These are phyloP conservation scores for Drosophila tripunctata DNA, from an alignment of 2,888 invertebrate genomes.

Conservation along the genomic window DNA sequence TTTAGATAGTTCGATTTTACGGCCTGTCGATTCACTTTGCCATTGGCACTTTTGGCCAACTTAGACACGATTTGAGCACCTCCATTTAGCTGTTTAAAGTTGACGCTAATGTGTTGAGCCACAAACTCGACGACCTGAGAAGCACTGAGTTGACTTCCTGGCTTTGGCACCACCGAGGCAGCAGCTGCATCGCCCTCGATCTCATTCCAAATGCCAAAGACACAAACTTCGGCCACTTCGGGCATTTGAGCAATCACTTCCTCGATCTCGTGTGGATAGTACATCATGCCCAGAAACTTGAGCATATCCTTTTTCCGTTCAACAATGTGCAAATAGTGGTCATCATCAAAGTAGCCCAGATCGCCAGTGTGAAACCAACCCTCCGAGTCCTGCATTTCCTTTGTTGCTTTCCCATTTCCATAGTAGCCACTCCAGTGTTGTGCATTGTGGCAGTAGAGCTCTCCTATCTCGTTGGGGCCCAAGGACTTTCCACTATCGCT, in stretches of 20 bases:
- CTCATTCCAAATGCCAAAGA: slow-evolving; percentile 80
- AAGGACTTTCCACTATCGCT: slow-evolving; percentile 57
- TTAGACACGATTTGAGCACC: slow-evolving; percentile 70
- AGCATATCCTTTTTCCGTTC: slow-evolving; percentile 81
- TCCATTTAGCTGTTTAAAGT: slow-evolving; percentile 69
- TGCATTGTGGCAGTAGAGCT: slow-evolving; percentile 63
- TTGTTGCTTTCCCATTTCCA: slow-evolving; percentile 70
- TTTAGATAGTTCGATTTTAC: slow-evolving; percentile 54
- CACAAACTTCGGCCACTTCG: slow-evolving; percentile 77
- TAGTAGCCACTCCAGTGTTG: slow-evolving; percentile 81
- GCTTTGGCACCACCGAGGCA: slow-evolving; percentile 72
- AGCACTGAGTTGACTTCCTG: slow-evolving; percentile 54
- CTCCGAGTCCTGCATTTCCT: slow-evolving; percentile 69
- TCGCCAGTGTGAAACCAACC: slow-evolving; percentile 83
- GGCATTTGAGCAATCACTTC: slow-evolving; percentile 75
- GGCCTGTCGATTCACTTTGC: slow-evolving; percentile 68
- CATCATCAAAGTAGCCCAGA: slow-evolving; percentile 82
- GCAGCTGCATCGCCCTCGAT: slow-evolving; percentile 81
- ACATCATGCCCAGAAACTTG: slow-evolving; percentile 77
- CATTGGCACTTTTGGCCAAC: slow-evolving; percentile 73
- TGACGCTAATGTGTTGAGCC: slow-evolving; percentile 37
- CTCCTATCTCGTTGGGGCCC: slow-evolving; percentile 70
- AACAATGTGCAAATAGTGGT: slow-evolving; percentile 75
- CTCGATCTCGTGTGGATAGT: slow-evolving; percentile 82
- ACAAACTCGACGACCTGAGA: slow-evolving; percentile 48